Evolutionary conservation across 2,888 invertebrate species (phyloP), one percentile per base, ranked within the genome.

Genomic region (Drosophila seclusa): DNA sequence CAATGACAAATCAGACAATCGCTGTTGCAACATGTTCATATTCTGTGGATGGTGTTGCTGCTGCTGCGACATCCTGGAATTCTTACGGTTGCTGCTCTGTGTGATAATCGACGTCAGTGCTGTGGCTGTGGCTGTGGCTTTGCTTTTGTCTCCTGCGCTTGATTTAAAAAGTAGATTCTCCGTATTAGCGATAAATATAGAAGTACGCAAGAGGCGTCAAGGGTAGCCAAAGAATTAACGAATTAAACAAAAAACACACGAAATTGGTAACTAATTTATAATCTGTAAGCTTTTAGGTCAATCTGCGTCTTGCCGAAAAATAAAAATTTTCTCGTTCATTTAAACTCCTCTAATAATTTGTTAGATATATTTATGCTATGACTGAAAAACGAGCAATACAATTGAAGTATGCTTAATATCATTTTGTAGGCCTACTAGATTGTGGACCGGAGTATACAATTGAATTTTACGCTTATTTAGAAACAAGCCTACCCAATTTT

Each of bases 271-370:
- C 72, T 72, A 81, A 73, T 79, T 84, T 76, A 76, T 68, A 65
- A 58, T 71, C 58, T 67, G 18, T 18, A 45, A 2, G 45, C 24
- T 38, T 21, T 27, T n/a, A 59, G 38, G 42, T 57, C 60, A 52
- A 71, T 64, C 34, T 61, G 38, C 66, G 34, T 72, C 52, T 73
- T 29, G 83, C 86, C 86, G 68, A 82, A 82, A 85, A 55, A 62
- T 76, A 55, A 38, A 79, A 82, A 80, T 83, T 80, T 83, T 70
- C 70, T 67, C 62, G 40, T 42, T 42, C 21, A 11, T 2, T 5
- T 21, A 42, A 42, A 21, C 11, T 40, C 0, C 10, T 11, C 11
- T 11, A 42, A 42, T 21, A 42, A 11, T 42, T 21, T 42, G 21
- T 2, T 21, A 21, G 21, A 5, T 21, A 11, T 42, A 2, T 42